These are phyloP conservation scores for Aleiodes alternator DNA, from an alignment of 2,888 invertebrate species.

Conservation along the genomic window DNA sequence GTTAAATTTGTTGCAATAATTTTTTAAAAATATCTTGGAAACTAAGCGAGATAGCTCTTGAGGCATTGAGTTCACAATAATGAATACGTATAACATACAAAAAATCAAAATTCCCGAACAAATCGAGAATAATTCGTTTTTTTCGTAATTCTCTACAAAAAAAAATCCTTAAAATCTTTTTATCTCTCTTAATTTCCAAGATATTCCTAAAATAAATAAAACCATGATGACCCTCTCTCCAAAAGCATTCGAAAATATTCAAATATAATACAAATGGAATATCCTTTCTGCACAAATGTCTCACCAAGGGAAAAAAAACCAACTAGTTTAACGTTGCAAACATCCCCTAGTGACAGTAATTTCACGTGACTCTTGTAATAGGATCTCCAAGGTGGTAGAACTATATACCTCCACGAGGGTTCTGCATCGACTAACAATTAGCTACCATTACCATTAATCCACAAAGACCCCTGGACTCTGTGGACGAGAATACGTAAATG, in stretches of 20 bases:
- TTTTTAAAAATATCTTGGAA: too few relatives aligned
- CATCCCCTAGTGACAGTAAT: slow-evolving; percentile 38
- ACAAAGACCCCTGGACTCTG: slow-evolving; percentile 31
- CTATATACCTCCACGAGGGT: slow-evolving; percentile 17
- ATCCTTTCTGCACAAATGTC: not conserved
- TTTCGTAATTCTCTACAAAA: too few relatives aligned
- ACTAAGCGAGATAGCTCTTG: too few relatives aligned
- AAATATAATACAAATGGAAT: slow-evolving; percentile 6
- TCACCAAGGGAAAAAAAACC: not conserved
- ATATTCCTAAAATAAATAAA: too few relatives aligned
- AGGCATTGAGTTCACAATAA: too few relatives aligned
- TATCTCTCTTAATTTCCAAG: too few relatives aligned
- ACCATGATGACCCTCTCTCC: too few relatives aligned
- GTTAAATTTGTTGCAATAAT: too few relatives aligned
- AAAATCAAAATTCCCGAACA: too few relatives aligned
- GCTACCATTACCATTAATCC: slow-evolving; percentile 52
- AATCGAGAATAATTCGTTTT: too few relatives aligned
- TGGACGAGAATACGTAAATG: slow-evolving; percentile 47
- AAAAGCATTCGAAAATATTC: not conserved
- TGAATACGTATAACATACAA: too few relatives aligned
- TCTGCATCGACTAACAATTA: slow-evolving; percentile 55
- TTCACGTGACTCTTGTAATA: slow-evolving; percentile 44
- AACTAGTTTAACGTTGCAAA: slow-evolving; percentile 10
- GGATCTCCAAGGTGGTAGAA: slow-evolving; percentile 36
- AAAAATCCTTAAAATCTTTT: too few relatives aligned